Base-by-base conservation (phyloP, 2,888 invertebrate genomes). In the Subacronicta megacephala region DNA sequence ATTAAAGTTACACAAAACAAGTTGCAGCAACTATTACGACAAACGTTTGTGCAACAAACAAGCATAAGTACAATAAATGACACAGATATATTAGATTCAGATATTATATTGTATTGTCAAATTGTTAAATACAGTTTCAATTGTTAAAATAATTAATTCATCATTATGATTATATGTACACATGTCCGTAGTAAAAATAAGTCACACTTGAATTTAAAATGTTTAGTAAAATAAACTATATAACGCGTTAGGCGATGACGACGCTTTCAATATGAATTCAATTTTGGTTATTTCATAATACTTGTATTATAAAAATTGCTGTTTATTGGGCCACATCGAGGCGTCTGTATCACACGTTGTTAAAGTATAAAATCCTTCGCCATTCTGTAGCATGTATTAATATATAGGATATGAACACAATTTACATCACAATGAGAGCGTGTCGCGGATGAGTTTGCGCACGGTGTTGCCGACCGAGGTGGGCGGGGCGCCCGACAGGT, bases 391-490 rank as follows among this genome's bases (percentile, higher is more conserved):
- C 52, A 61, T 45, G 42, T 61, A 60, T 42, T 35, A 56, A 26
- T 43, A 12, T 18, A 45, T 26, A 43, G 43, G 23, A 20, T 42
- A 36, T 55, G 59, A 55, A 67, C 64, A 78, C 71, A 80, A 61
- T 53, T 68, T 71, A 72, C 82, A 95, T 96, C 96, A 97, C 95
- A 97, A 96, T 67, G 96, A 95, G 72, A 98, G 95, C 15, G 98
- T 98, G 89, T 98, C 98, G 82, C 96, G 97, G 70, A 99, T 96
- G 61, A 99, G 95, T 89, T 98, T 98, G 82, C 98, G 97, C 95
- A 99, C 96, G 5, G 98, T 97, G 81, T 97, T 97, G 43, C 98
- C 97, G 78, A 98, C 97, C 1, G 98, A 97, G 3, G 96, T 95
- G 68, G 96, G 96, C 56, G 96, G 95, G 52, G 97, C 97, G 54